Base-by-base conservation (phyloP, 64 coral and sea anemone genomes). In the Pachyseris speciosa region DNA sequence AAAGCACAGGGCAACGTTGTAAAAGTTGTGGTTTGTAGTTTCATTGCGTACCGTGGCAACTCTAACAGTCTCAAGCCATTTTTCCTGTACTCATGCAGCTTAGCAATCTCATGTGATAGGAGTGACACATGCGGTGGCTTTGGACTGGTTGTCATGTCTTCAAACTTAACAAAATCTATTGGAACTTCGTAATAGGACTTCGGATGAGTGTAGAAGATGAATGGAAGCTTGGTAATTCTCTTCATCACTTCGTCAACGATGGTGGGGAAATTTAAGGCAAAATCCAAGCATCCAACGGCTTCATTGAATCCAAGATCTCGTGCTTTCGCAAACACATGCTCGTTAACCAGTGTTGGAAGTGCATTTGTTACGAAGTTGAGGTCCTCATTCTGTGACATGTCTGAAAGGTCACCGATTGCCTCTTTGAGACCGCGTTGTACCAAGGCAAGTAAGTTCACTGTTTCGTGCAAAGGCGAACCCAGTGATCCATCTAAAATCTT, bases 281-380 rank as follows among this genome's bases (percentile, higher is more conserved):
- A 87, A 72, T 87, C 84, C 84, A 72, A 87, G 30, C 67, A 87
- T 38, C 84, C 42, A 87, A 87, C 65, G n/a, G 84, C 84, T 58
- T 73, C 65, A 72, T 87, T 87, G 67, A 87, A 52, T 44, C 67
- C 84, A 72, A 72, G 13, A 47, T 87, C 67, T 55, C 64, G 64
- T 87, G 84, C 67, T 87, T 87, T 87, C 16, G 84, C 80, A 64
- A 83, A 63, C 50, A 83, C 49, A 58, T 83, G 49, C 27, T 83
- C 52, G 30, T 83, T 81, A 85, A 85, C 25, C 60, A 69, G 83
- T 67, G 83, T 67, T 69, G 83, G 64, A 48, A 85, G 83, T 85
- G 61, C 64, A 69, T 85, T 85, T 85, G 83, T 85, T 85, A 69
- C 38, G 11, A 85, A 48, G 60, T 85, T 69, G 83, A 68, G 83